These are phyloP conservation scores for Echinometra lucunter DNA, from an alignment of 53 echinoderm and acorn worm genomes.

Conservation along the genomic window DNA sequence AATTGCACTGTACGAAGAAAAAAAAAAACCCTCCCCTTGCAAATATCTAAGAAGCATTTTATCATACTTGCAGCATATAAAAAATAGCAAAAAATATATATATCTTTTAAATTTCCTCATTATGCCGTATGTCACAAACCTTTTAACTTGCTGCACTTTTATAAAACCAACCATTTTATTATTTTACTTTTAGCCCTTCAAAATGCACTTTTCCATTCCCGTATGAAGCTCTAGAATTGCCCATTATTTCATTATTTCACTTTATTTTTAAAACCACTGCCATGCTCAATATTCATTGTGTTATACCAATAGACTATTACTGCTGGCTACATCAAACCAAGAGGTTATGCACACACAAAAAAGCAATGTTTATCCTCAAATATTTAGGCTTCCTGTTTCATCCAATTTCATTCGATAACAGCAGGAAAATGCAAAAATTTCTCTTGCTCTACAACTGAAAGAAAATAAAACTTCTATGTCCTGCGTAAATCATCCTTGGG, in stretches of 20 bases:
- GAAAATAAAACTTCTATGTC: neutral
- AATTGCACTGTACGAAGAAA: conserved; percentile 31
- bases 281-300: neutral
- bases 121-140: neutral
- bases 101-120: conserved; percentile 8
- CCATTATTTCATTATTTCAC: neutral
- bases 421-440: neutral
- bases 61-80: conserved; percentile 50
- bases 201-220: neutral
- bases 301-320: neutral
- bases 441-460: neutral
- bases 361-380: neutral
- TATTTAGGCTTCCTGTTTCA: neutral
- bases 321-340: neutral
- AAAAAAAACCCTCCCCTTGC: too few species aligned
- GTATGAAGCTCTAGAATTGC: neutral
- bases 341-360: neutral
- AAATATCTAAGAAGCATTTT: neutral
- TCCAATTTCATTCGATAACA: neutral
- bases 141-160: conserved; percentile 5
- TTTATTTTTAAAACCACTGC: neutral
- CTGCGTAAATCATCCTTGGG: neutral
- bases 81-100: conserved; percentile 50
- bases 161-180: conserved; percentile 26
- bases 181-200: neutral